Base-by-base conservation (phyloP, 2,797 vertebrate genomes). In the Hybognathus amarus region DNA sequence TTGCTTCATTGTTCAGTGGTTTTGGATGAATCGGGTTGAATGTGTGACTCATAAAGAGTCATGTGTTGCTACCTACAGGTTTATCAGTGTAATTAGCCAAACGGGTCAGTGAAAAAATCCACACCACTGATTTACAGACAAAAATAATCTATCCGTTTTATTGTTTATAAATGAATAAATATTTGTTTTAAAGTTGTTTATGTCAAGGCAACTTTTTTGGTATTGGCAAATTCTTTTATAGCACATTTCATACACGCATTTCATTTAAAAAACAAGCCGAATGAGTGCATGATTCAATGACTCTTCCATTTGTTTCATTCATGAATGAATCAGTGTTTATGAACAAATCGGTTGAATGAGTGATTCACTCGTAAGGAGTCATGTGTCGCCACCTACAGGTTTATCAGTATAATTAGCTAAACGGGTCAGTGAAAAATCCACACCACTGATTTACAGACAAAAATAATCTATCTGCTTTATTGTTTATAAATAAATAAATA, bases 401-500 rank as follows among this genome's bases (percentile, higher is more conserved):
- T 67, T n/a, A n/a, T 22, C 0, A 0, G 3, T n/a, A 9, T n/a
- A 40, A 38, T 11, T 38, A 22, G 9, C 18, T 11, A 42, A 27
- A 45, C 2, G 11, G 42, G 38, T 13, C 36, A 18, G 9, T 5
- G 6, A n/a, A n/a, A n/a, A 68, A 15, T 15, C 64, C 15, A 15
- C 27, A 38, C 8, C 20, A 24, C 5, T 15, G 2, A 24, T 18
- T 17, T 2, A 27, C n/a, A 17, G 68, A 45, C 40, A 4, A 5
- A 45, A 70, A 4, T 0, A n/a, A 33, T 4, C 0, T 15, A 15
- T 24, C 2, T 17, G 1, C 17, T 27, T 15, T 6, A 1, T 11
- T 12, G 1, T 30, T 2, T 1, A 13, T 61, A 11, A 54, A 54
- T 22, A 22, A 22, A 54, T n/a, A 6, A 0, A 13, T 67, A 5